phyloP scores from a whole-genome alignment of 2,113 vertebrate species.

The Erythrocercus mccallii region DNA sequence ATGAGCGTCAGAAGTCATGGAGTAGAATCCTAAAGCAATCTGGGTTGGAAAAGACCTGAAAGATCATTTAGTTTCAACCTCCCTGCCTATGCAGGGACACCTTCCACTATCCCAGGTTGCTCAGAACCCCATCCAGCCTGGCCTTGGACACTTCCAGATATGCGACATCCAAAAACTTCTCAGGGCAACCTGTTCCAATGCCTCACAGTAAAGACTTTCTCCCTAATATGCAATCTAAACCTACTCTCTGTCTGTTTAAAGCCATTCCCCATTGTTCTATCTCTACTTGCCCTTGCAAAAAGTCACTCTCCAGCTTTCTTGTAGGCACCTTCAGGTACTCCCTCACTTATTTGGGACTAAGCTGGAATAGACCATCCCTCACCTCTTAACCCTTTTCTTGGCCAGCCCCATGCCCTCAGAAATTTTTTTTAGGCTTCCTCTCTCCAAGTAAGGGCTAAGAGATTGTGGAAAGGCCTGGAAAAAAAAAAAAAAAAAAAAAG shows the following conservation, averaged over 20 bases:
- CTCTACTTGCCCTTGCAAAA: neutral
- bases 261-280: neutral
- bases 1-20: neutral
- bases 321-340: neutral
- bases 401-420: neutral
- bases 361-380: neutral
- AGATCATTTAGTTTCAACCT: neutral
- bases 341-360: neutral
- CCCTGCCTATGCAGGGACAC: neutral
- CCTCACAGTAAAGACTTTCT: neutral
- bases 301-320: neutral
- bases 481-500: neutral
- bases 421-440: neutral
- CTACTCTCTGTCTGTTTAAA: neutral
- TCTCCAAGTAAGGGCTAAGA: neutral
- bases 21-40: neutral
- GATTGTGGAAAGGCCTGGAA: neutral
- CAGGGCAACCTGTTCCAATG: neutral
- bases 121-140: neutral
- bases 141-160: neutral
- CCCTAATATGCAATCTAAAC: neutral
- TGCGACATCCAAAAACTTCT: neutral
- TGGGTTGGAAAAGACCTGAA: neutral
- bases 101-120: neutral
- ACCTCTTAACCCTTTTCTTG: neutral